Evolutionary conservation across 1,140 invertebrate species (phyloP).

Genomic region (Sinonovacula constricta): DNA sequence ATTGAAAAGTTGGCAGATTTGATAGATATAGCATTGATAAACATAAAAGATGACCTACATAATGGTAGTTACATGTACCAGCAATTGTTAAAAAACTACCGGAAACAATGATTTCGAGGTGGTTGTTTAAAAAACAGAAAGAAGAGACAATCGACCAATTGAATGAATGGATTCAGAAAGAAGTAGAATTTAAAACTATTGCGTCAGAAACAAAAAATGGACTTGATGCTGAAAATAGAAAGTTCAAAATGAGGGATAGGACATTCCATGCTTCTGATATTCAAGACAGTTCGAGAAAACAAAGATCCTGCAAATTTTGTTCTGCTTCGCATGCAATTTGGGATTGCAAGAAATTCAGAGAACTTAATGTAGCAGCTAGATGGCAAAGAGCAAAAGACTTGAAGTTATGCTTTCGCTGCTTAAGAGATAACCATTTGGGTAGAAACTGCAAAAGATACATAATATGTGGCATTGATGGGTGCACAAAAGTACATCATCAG

Average conservation of each 20-base stretch:
- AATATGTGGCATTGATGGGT: conserved; percentile 19
- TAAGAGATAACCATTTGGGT: conserved; percentile 5
- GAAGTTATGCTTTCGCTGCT: conserved; percentile 10
- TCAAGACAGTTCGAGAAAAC: too few species aligned
- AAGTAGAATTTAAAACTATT: conserved; percentile 5
- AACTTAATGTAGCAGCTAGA: background rate
- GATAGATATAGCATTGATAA: conserved; percentile 9
- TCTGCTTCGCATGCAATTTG: too few species aligned
- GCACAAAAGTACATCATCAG: conserved; percentile 8
- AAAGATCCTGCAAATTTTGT: too few species aligned
- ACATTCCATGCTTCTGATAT: too few species aligned
- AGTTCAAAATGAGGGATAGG: too few species aligned
- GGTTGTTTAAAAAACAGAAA: conserved; percentile 14
- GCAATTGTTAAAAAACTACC: conserved; percentile 22
- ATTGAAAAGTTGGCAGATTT: conserved; percentile 24
- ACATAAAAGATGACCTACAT: conserved; percentile 14
- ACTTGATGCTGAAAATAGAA: conserved; percentile 1
- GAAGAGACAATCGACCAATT: background rate
- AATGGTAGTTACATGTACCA: conserved; percentile 14
- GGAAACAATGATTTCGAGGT: conserved; percentile 12
- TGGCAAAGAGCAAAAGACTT: conserved; percentile 2
- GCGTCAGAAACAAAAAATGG: conserved; percentile 13
- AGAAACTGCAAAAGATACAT: background rate
- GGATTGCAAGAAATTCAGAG: too few species aligned
- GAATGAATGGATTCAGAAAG: conserved; percentile 10